Evolutionary conservation across 1,140 invertebrate genomes (phyloP).

Genomic region (Cotesia glomerata): DNA sequence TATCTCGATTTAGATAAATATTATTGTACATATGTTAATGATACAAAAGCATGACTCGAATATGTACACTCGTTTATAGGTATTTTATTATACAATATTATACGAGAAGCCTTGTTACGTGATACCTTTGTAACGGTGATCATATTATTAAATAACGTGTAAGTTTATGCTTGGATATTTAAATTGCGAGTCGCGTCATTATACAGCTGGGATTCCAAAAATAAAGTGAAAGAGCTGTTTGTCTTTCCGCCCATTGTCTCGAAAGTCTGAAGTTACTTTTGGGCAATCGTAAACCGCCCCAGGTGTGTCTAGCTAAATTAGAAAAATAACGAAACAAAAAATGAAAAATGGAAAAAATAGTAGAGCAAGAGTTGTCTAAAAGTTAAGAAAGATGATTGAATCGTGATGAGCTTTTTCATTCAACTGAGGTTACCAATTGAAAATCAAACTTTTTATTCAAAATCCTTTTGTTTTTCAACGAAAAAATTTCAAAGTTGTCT

Average conservation of each 20-base stretch:
- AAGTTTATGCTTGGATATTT: too few relatives aligned
- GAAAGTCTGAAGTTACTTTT: not conserved
- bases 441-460: constrained; percentile 11
- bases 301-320: not conserved
- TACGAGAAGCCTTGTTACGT: too few relatives aligned
- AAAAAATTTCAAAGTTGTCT: constrained; percentile 7
- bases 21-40: too few relatives aligned
- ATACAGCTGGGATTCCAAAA: too few relatives aligned
- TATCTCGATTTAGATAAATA: too few relatives aligned
- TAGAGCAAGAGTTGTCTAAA: constrained; percentile 20
- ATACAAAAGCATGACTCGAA: too few relatives aligned
- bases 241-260: not conserved
- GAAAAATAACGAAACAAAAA: not conserved
- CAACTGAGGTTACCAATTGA: constrained; percentile 2
- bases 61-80: too few relatives aligned
- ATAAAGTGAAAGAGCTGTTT: too few relatives aligned
- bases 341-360: not conserved
- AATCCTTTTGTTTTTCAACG: constrained; percentile 11
- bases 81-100: too few relatives aligned
- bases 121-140: too few relatives aligned
- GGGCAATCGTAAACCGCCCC: constrained; percentile 20
- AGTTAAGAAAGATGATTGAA: constrained; percentile 14
- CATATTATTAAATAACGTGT: too few relatives aligned
- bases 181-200: too few relatives aligned
- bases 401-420: constrained; percentile 4